These are phyloP conservation scores for Caenorhabditis tropicalis DNA, from an alignment of 1,140 invertebrate genomes.

Conservation along the genomic window DNA sequence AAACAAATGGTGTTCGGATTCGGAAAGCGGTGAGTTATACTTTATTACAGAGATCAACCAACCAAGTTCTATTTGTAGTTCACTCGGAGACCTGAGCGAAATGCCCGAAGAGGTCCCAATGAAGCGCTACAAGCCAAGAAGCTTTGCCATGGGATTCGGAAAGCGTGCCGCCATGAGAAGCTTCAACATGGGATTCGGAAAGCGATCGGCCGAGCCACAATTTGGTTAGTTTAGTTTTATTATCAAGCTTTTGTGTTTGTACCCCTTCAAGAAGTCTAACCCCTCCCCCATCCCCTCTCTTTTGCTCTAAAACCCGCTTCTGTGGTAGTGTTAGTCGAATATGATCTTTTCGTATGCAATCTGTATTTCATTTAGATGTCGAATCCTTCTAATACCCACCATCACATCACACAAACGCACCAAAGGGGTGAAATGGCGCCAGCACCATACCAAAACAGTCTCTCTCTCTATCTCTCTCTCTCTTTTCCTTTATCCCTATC, in stretches of 20 bases:
- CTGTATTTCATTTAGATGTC: slow-evolving; percentile 22
- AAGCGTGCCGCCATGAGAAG: slow-evolving; percentile 19
- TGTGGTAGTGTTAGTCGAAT: neutral
- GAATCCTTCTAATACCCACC: slow-evolving; percentile 34
- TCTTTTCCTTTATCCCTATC: neutral
- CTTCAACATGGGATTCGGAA: slow-evolving; percentile 36
- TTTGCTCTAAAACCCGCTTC: neutral
- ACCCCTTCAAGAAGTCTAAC: neutral
- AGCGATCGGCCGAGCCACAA: slow-evolving; percentile 2
- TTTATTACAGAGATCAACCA: neutral
- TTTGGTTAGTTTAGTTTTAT: neutral
- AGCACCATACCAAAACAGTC: slow-evolving; percentile 37
- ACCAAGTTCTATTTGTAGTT: neutral
- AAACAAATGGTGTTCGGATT: slow-evolving; percentile 42
- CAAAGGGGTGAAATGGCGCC: slow-evolving; percentile 35
- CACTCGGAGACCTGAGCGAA: neutral
- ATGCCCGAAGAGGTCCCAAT: slow-evolving; percentile 21
- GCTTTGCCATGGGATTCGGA: slow-evolving; percentile 37
- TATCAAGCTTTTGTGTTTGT: neutral
- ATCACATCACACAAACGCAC: slow-evolving; percentile 21
- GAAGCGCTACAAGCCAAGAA: slow-evolving; percentile 37
- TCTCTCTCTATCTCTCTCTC: neutral
- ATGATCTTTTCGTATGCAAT: neutral
- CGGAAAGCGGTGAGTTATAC: neutral
- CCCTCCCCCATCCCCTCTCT: neutral